These are phyloP conservation scores for Musca vetustissima DNA, from an alignment of 1,140 invertebrate species.

Conservation along the genomic window DNA sequence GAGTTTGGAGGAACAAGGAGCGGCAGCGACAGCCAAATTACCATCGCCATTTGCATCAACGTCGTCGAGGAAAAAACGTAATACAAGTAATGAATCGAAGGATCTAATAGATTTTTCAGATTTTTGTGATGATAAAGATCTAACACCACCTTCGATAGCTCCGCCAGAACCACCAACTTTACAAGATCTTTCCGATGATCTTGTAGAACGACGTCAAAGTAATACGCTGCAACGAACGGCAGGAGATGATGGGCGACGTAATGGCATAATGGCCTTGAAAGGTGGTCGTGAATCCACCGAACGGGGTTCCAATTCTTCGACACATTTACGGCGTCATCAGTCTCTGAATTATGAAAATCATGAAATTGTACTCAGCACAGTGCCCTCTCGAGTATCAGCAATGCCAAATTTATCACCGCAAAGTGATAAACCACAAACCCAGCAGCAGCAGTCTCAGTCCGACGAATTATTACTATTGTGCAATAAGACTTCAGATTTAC, in stretches of 20 bases:
- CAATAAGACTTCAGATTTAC: constrained; percentile 28
- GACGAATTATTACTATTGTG: constrained; percentile 15
- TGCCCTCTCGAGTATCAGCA: constrained; percentile 26
- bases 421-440: constrained; percentile 29
- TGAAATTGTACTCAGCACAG: constrained; percentile 44
- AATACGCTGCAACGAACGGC: constrained; percentile 47
- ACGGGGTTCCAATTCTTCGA: not conserved
- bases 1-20: constrained; percentile 40
- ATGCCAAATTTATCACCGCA: constrained; percentile 26
- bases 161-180: constrained; percentile 29
- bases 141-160: constrained; percentile 30
- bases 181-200: constrained; percentile 34
- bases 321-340: constrained; percentile 42
- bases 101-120: constrained; percentile 53
- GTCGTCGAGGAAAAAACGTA: not conserved
- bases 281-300: not conserved
- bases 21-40: constrained; percentile 22
- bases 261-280: constrained; percentile 46
- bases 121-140: constrained; percentile 42
- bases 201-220: constrained; percentile 48
- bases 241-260: constrained; percentile 45
- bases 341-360: constrained; percentile 54
- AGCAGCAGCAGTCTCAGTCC: not conserved
- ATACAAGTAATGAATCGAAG: constrained; percentile 27
- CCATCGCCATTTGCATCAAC: not conserved